Evolutionary conservation across 2,888 invertebrate species (phyloP).

Genomic region (Odontocerum albicorne): DNA sequence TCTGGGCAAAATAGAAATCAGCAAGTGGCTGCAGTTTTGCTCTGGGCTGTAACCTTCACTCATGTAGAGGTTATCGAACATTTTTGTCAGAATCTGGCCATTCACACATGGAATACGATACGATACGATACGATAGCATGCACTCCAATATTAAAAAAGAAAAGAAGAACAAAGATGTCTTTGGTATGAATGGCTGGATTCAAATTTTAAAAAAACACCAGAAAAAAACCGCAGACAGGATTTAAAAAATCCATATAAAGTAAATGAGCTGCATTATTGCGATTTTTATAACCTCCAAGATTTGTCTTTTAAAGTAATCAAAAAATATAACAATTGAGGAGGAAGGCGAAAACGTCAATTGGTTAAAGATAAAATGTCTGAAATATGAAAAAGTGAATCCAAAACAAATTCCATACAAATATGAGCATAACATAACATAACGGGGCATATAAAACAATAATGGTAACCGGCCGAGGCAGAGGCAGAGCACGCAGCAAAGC

Average conservation of each 20-base stretch:
- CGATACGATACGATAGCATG: too few relatives aligned
- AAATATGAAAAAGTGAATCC: too few relatives aligned
- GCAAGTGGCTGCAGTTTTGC: not conserved
- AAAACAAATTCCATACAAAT: too few relatives aligned
- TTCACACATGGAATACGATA: slow-evolving; percentile 17
- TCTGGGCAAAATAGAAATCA: slow-evolving; percentile 9
- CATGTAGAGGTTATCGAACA: not conserved
- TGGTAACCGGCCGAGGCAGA: too few relatives aligned
- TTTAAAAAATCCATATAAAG: not conserved
- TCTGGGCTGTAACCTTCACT: not conserved
- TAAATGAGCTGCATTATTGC: not conserved
- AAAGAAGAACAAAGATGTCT: not conserved
- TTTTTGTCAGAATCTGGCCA: slow-evolving; percentile 20
- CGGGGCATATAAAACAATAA: too few relatives aligned
- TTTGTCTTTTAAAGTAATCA: too few relatives aligned
- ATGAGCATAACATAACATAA: too few relatives aligned
- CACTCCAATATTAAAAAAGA: slow-evolving; percentile 11
- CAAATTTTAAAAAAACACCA: not conserved
- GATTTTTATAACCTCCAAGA: slow-evolving; percentile 6
- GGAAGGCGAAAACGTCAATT: too few relatives aligned
- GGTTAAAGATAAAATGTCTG: too few relatives aligned
- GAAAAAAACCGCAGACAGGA: not conserved
- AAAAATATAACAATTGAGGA: too few relatives aligned
- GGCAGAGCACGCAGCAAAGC: too few relatives aligned
- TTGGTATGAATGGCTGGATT: not conserved